A percentile compares a stretch with the other conserved stretches of the same genome.
Evolutionary conservation across 1,140 invertebrate genomes (phyloP).

Genomic region (Condylostylus longicornis): DNA sequence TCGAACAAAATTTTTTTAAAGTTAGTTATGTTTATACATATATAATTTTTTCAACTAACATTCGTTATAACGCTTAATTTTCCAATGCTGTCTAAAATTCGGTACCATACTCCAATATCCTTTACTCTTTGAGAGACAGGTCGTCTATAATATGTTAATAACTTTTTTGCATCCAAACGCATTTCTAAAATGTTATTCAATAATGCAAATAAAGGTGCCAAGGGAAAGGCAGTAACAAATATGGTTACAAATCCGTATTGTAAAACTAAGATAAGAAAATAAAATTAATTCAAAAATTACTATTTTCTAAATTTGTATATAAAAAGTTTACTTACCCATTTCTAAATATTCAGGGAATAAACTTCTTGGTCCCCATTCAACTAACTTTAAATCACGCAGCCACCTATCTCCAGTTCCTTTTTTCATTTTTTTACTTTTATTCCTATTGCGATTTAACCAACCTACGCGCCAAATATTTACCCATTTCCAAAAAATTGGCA

Average conservation of each 20-base stretch:
- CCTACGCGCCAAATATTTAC: conserved; percentile 45
- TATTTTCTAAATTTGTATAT: not conserved
- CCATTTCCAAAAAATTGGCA: conserved; percentile 58
- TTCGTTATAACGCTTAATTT: conserved; percentile 87
- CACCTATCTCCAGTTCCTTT: conserved; percentile 48
- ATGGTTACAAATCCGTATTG: conserved; percentile 85
- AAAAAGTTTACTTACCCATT: conserved; percentile 55
- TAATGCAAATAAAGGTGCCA: conserved; percentile 76
- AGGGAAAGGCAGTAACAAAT: conserved; percentile 78
- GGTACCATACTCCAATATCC: conserved; percentile 85
- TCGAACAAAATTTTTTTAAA: conserved; percentile 1
- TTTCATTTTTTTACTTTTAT: no score
- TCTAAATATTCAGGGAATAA: conserved; percentile 94
- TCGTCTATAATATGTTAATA: conserved; percentile 66
- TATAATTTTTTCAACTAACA: conserved; percentile 41
- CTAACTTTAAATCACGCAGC: conserved; percentile 81
- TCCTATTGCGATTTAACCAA: conserved; percentile 15
- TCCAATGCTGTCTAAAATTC: conserved; percentile 76
- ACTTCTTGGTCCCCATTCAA: conserved; percentile 77
- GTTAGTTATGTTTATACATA: conserved; percentile 1
- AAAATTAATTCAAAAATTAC: not conserved
- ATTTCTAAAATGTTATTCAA: conserved; percentile 82
- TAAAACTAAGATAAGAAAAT: conserved; percentile 38
- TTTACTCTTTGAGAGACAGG: conserved; percentile 70
- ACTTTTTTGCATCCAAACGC: conserved; percentile 73